A percentile compares a stretch with the other conserved stretches of the same genome.
These are phyloP conservation scores for Atlantisia rogersi DNA, from an alignment of 2,113 vertebrate species.

Conservation along the genomic window DNA sequence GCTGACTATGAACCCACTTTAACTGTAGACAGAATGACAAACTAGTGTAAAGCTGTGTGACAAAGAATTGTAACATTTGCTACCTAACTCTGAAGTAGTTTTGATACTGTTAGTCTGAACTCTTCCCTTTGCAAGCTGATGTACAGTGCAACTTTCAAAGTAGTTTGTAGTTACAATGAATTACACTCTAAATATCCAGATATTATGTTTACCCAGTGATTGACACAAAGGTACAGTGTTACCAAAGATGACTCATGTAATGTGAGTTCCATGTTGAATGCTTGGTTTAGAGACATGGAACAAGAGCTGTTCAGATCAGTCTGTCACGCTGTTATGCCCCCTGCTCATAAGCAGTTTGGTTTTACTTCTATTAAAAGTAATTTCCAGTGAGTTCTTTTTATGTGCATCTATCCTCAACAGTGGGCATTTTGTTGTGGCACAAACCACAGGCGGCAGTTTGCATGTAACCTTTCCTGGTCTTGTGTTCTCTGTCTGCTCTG, in stretches of 20 bases:
- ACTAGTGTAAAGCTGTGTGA: neutral
- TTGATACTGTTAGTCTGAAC: neutral
- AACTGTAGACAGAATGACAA: neutral
- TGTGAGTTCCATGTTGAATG: neutral
- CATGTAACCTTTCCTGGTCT: neutral
- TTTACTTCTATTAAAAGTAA: constrained; percentile 24
- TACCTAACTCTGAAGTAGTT: neutral
- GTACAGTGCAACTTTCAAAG: neutral
- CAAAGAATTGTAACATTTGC: neutral
- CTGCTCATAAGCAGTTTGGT: neutral
- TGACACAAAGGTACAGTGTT: neutral
- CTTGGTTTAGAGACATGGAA: neutral
- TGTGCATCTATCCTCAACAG: neutral
- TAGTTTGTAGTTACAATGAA: neutral
- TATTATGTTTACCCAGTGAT: neutral
- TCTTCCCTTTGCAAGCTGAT: neutral
- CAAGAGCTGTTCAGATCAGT: neutral
- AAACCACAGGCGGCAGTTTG: neutral
- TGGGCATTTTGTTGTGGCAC: neutral
- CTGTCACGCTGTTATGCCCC: neutral
- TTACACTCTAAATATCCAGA: neutral
- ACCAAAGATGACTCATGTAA: constrained; percentile 18
- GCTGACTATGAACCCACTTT: neutral
- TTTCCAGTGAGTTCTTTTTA: neutral
- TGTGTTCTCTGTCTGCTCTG: neutral